These are phyloP conservation scores for Mantis religiosa DNA, from an alignment of 2,888 invertebrate species.

Conservation along the genomic window DNA sequence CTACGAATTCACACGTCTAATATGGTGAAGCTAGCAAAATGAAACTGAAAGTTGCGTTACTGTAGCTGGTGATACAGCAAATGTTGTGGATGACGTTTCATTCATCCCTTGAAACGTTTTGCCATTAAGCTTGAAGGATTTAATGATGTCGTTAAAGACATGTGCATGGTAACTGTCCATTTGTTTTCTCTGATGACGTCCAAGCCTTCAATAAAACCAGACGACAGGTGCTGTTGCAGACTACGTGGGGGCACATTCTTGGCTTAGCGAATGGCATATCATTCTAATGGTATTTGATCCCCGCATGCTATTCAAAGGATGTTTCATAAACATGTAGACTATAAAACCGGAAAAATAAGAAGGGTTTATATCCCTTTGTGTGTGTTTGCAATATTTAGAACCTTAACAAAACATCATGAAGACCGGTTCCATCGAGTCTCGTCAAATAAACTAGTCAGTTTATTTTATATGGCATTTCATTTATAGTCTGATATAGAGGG, in stretches of 20 bases:
- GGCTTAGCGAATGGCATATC: not conserved
- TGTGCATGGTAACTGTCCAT: not conserved
- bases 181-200: not conserved
- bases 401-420: not conserved
- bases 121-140: not conserved
- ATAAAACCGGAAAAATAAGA: not conserved
- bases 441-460: too few relatives aligned
- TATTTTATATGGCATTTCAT: too few relatives aligned
- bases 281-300: not conserved
- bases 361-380: not conserved
- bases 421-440: too few relatives aligned
- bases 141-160: not conserved
- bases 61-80: not conserved
- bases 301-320: not conserved
- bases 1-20: too few relatives aligned
- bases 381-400: not conserved
- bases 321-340: not conserved
- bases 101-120: not conserved
- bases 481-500: too few relatives aligned
- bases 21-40: too few relatives aligned
- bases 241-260: not conserved
- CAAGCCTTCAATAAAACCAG: not conserved
- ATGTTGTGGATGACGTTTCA: not conserved
- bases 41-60: too few relatives aligned
- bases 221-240: not conserved